phyloP scores from a whole-genome alignment of 2,797 vertebrate genomes.

The Sebastes aleutianus region DNA sequence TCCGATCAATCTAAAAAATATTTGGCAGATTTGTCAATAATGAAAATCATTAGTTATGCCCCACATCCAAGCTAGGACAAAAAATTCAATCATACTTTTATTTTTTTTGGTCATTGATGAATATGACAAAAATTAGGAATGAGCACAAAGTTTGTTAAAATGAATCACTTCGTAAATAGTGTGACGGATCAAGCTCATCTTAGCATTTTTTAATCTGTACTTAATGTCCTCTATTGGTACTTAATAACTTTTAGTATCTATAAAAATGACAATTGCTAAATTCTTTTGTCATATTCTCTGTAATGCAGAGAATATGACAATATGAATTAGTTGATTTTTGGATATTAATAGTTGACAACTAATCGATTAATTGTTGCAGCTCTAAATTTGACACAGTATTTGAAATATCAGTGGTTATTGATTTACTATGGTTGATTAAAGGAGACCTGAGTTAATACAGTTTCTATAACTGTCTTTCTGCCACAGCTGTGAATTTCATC shows the following conservation, averaged over 20 bases:
- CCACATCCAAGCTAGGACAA: neutral
- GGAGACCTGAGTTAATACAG: neutral
- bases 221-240: neutral
- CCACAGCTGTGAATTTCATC: constrained; percentile 95
- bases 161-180: no score
- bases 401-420: neutral
- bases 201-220: neutral
- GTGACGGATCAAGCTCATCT: neutral
- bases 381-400: neutral
- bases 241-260: neutral
- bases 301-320: no score
- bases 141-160: no score
- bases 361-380: no score
- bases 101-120: neutral
- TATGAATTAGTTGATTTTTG: no score
- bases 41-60: neutral
- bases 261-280: neutral
- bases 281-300: neutral
- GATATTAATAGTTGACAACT: no score
- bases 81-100: neutral
- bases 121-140: neutral
- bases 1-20: neutral
- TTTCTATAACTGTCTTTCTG: neutral
- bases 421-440: neutral
- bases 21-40: neutral